Percentiles rank a stretch among this genome's conserved stretches.
These are phyloP conservation scores for Aleadryas rufinucha DNA, from an alignment of 2,113 vertebrate genomes.

Conservation along the genomic window DNA sequence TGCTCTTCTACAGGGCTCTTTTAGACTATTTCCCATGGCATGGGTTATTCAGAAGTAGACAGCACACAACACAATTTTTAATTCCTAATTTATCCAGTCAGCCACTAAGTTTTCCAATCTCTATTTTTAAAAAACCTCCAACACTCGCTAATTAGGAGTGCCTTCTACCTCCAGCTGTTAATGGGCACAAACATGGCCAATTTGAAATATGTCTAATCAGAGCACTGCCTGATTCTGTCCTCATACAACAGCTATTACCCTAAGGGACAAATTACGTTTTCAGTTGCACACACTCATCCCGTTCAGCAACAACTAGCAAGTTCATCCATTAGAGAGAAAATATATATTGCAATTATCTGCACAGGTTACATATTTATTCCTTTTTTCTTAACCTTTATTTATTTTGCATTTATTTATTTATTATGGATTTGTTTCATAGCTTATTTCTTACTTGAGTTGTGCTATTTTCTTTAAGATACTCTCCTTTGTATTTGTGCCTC, in stretches of 20 bases:
- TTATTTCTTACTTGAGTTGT: background rate
- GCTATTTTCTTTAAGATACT: background rate
- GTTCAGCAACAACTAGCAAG: background rate
- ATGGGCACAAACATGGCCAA: background rate
- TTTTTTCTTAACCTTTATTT: background rate
- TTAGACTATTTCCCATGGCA: background rate
- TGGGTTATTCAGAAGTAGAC: background rate
- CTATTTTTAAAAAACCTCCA: background rate
- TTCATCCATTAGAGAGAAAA: background rate
- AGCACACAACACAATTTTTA: background rate
- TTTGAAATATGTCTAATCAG: background rate
- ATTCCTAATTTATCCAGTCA: conserved; percentile 3
- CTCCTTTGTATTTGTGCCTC: background rate
- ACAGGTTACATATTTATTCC: background rate
- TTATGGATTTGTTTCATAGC: background rate
- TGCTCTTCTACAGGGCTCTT: background rate
- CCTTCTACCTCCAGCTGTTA: conserved; percentile 10
- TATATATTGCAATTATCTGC: background rate
- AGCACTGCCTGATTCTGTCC: background rate
- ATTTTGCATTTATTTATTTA: background rate
- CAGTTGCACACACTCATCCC: background rate
- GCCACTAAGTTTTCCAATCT: background rate
- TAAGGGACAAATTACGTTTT: conserved; percentile 17
- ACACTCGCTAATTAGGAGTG: background rate
- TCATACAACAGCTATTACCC: background rate